phyloP scores from a whole-genome alignment of 2,113 vertebrate genomes.

The zebrafish (Danio rerio) region GRCz12tu NC_133184.1:35734001-35734500 shows the following conservation, averaged over 20 bases:
- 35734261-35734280: background rate
- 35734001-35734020: constrained; percentile 62
- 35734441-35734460: too few relatives aligned
- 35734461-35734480: too few relatives aligned
- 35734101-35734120: constrained; percentile 12
- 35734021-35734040: constrained; percentile 54
- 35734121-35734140: constrained; percentile 7
- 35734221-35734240: background rate
- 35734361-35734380: background rate
- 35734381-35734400: background rate
- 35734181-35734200: background rate
- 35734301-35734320: background rate
- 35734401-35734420: background rate
- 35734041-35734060: constrained; percentile 52
- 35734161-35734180: background rate
- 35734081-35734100: constrained; percentile 31
- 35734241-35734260: background rate
- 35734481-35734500: too few relatives aligned
- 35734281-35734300: background rate
- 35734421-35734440: too few relatives aligned
- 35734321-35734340: background rate
- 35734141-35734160: constrained; percentile 9
- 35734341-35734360: background rate
- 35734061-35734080: constrained; percentile 49
- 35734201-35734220: background rate